Evolutionary conservation across 2,113 vertebrate species (phyloP).

Genomic region (Podiceps cristatus): DNA sequence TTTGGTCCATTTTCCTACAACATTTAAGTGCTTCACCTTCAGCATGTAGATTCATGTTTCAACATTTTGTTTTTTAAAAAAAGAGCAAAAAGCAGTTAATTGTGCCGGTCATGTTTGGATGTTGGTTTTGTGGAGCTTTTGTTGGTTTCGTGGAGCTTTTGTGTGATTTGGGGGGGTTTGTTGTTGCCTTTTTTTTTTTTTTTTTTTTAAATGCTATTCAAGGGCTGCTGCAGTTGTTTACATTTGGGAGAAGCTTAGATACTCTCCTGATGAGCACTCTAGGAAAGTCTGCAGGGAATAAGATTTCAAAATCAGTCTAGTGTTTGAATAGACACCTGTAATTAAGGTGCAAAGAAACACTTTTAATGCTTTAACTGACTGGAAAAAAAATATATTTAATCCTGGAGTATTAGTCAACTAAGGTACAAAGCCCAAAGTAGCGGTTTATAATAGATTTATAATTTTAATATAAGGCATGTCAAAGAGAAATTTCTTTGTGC

Average conservation of each 20-base stretch:
- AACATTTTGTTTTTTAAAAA: not conserved
- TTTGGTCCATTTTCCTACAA: not conserved
- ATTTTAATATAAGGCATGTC: slow-evolving; percentile 3
- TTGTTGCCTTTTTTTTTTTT: not conserved
- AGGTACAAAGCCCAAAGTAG: not conserved
- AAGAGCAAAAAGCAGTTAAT: not conserved
- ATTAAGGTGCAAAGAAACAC: not conserved
- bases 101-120: not conserved
- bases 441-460: slow-evolving; percentile 4
- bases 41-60: not conserved
- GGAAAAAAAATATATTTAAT: not conserved
- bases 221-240: not conserved
- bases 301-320: not conserved
- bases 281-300: not conserved
- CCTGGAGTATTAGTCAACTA: not conserved
- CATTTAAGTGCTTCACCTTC: not conserved
- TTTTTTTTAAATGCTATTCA: too few species aligned
- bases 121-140: too few species aligned
- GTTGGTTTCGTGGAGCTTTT: not conserved
- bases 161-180: not conserved
- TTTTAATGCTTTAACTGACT: not conserved
- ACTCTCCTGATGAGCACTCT: not conserved
- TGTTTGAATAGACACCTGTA: not conserved
- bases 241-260: not conserved
- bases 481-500: not conserved